These are phyloP conservation scores for Liodrosophila aerea DNA, from an alignment of 2,888 invertebrate species.

Conservation along the genomic window DNA sequence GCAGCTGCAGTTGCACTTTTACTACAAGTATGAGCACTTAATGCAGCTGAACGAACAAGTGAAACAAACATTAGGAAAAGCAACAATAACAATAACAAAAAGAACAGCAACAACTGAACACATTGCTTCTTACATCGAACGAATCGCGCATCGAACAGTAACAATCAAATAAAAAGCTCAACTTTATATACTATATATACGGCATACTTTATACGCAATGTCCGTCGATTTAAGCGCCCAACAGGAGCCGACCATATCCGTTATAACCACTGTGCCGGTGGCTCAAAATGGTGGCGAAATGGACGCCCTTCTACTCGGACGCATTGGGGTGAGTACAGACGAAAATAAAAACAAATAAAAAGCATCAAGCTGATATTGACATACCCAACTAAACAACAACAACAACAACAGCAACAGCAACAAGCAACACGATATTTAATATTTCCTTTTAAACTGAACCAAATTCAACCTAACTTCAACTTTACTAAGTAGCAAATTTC, in stretches of 20 bases:
- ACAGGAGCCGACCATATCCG: constrained; percentile 80
- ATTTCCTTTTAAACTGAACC: constrained; percentile 20
- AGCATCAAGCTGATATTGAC: background rate
- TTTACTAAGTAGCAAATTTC: constrained; percentile 66
- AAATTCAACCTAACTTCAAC: constrained; percentile 26
- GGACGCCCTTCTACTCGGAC: constrained; percentile 89
- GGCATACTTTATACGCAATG: constrained; percentile 47
- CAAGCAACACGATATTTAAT: constrained; percentile 9
- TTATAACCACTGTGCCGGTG: constrained; percentile 80
- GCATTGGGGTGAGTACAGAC: constrained; percentile 88
- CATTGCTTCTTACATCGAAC: background rate
- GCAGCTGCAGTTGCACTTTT: constrained; percentile 3
- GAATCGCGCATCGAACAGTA: constrained; percentile 1
- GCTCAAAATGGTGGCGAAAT: constrained; percentile 87
- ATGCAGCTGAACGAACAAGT: no score
- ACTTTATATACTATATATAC: background rate
- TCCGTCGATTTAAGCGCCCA: constrained; percentile 80
- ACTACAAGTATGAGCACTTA: no score
- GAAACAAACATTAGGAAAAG: constrained; percentile 10
- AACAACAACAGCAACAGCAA: constrained; percentile 14
- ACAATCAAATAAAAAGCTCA: background rate
- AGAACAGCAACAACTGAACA: background rate
- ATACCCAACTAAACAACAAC: constrained; percentile 2
- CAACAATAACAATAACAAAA: constrained; percentile 12
- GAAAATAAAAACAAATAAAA: no score